Percentiles rank a stretch among this genome's conserved stretches.
Evolutionary conservation across 2,888 invertebrate species (phyloP).

Genomic region (Amblyteles armatorius): DNA sequence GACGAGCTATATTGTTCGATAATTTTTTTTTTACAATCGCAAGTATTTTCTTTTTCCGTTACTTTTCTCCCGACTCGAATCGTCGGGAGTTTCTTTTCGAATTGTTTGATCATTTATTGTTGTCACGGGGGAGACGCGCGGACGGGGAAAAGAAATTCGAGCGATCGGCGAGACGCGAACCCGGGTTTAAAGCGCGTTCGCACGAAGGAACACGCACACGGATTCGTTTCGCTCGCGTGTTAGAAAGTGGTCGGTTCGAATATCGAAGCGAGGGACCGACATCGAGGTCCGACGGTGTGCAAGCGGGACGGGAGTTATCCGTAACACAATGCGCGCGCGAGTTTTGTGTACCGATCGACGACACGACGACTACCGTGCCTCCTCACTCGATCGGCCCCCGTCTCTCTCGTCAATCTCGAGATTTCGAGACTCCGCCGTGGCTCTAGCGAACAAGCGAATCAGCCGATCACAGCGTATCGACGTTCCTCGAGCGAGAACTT

Average conservation of each 20-base stretch:
- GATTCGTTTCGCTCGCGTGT: slow-evolving; percentile 24
- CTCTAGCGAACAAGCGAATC: slow-evolving; percentile 13
- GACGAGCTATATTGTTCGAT: not conserved
- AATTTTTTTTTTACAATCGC: not conserved
- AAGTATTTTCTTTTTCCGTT: not conserved
- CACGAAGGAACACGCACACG: slow-evolving; percentile 39
- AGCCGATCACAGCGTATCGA: not conserved
- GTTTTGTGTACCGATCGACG: slow-evolving; percentile 71
- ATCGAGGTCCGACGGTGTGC: slow-evolving; percentile 11
- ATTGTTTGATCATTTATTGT: not conserved
- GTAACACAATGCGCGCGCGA: slow-evolving; percentile 61
- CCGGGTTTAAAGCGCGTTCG: slow-evolving; percentile 61
- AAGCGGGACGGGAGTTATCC: slow-evolving; percentile 28
- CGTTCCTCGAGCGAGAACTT: slow-evolving; percentile 27
- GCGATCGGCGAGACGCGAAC: slow-evolving; percentile 36
- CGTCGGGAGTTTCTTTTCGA: not conserved
- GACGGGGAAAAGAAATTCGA: not conserved
- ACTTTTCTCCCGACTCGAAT: not conserved
- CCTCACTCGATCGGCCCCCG: slow-evolving; percentile 61
- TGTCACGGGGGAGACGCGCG: slow-evolving; percentile 8
- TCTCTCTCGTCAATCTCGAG: slow-evolving; percentile 61
- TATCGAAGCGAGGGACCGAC: not conserved
- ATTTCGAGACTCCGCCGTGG: slow-evolving; percentile 44
- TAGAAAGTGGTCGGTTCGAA: not conserved
- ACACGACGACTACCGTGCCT: slow-evolving; percentile 67